Evolutionary conservation across 1,140 invertebrate genomes (phyloP), one percentile per base, ranked within the genome.

Genomic region (Rhagoletis pomonella): DNA sequence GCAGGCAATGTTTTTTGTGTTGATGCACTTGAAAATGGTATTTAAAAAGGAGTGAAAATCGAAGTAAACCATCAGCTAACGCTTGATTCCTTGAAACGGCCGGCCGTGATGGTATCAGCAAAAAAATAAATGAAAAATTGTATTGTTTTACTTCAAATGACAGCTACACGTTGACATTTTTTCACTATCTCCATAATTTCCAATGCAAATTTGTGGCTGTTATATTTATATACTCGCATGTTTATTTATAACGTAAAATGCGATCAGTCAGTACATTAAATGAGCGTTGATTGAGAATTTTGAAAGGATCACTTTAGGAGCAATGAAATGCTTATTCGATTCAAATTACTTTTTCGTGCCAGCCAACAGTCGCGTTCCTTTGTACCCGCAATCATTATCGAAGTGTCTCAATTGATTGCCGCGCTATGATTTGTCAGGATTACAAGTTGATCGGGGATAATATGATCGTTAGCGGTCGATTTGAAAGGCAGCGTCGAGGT

Each of bases 71-170:
- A 55, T 58, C 47, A 86, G 12, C 50, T 42, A 85, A 50, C 59
- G 85, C 59, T 50, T 73, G 64, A 85, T 67, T 88, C 86, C 87
- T 59, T 77, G 86, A 87, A 87, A 73, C 19, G 29, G 58, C 17
- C 50, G 47, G 9, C 67, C 0, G 47, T 14, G 55, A 60, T 19
- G 73, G 55, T 58, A 58, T 77, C 47, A 55, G 9, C 1, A 81
- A 81, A 50, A 81, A n/a, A 6, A 50, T 29, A 29, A 55, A 55
- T 62, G 5, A 62, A 62, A 67, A 4, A 19, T 14, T 39, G 4
- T 67, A 29, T 29, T 29, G 29, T 29, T 29, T 29, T 29, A 29
- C 29, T 29, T 29, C 29, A 29, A 29, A 29, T 29, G 29, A 29
- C 29, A 29, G 29, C 29, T 29, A 29, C 29, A 29, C 29, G 29